Conservation (phyloP, 2,113 vertebrate species). For the Dasypus novemcinctus region DNA sequence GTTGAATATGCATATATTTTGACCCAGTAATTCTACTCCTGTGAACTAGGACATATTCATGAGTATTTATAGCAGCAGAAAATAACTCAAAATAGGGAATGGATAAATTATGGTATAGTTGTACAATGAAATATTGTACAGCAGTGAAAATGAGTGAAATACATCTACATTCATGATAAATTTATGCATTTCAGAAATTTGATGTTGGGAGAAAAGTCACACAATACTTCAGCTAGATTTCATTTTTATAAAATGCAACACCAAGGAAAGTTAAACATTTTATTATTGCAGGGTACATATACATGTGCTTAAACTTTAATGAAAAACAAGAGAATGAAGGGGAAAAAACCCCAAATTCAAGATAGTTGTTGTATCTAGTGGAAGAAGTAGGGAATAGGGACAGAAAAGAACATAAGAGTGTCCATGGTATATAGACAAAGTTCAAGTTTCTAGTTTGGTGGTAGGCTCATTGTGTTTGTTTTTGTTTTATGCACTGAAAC, state of each 20-base stretch:
- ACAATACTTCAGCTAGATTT: conserved; percentile 14
- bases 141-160: background rate
- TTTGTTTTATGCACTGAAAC: background rate
- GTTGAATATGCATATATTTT: background rate
- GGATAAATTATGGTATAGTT: background rate
- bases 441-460: background rate
- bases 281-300: background rate
- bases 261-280: background rate
- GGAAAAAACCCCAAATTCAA: background rate
- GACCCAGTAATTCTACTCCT: background rate
- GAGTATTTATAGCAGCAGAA: background rate
- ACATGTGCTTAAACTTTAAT: background rate
- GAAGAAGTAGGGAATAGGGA: too few species aligned
- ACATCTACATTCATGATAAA: background rate
- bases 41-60: background rate
- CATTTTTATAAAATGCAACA: background rate
- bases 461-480: background rate
- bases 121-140: background rate
- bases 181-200: background rate
- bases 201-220: background rate
- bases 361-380: background rate
- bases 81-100: background rate
- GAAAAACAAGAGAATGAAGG: background rate
- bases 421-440: background rate
- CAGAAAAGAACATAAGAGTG: background rate